Evolutionary conservation across 2,888 invertebrate genomes (phyloP), one percentile per base, ranked within the genome.

Genomic region (Erebia palarica): DNA sequence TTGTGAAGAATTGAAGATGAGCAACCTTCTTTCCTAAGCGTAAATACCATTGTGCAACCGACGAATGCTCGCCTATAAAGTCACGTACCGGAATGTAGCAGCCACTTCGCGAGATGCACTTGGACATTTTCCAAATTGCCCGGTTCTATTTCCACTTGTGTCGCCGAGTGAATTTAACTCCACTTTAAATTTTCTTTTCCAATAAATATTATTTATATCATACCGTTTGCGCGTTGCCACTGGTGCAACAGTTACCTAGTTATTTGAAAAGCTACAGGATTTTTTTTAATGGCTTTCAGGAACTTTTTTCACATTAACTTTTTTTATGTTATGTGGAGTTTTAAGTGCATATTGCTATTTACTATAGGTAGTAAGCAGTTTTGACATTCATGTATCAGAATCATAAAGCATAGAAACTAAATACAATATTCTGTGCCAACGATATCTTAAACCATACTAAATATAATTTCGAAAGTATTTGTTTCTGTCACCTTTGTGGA

Each of bases 101-200:
- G 69, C 74, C 76, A 73, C 65, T 77, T 65, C 71, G 76, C 78
- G 78, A 80, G 69, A 75, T 81, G 80, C 79, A 81, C 72, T 82
- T 83, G 83, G 83, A 78, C 58, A 69, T 74, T 74, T 64, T 81
- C 83, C 83, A 83, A 82, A 81, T 79, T 75, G 78, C 67, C 70
- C 51, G 68, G 61, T 63, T 69, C 77, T 81, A 81, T 82, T 82
- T 81, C 64, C 63, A 67, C 66, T 67, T 58, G 49, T 51, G 21
- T 60, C 53, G 21, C n/a, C n/a, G 60, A 69, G 63, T 57, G 65
- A 70, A 66, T 66, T 69, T 14, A 44, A 59, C 4, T 58, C 65
- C 14, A 18, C 47, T 61, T 55, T 63, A 58, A 49, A 55, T 69
- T 66, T 69, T 69, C 63, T 59, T 63, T 69, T 69, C 44, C 53